These are phyloP conservation scores for Chrysomallon squamiferum DNA, from an alignment of 1,140 invertebrate species.

Conservation along the genomic window DNA sequence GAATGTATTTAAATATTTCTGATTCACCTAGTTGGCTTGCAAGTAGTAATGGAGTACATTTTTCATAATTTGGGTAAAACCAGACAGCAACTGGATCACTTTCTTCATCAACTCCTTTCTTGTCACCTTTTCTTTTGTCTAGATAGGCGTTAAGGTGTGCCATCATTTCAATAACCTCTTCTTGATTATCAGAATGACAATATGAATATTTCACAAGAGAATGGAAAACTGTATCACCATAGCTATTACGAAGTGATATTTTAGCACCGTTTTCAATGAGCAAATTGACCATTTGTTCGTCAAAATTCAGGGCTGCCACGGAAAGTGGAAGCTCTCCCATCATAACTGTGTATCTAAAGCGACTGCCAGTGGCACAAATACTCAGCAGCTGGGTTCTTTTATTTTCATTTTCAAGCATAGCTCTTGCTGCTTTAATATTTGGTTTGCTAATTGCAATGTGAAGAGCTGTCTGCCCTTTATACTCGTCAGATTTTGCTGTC, in stretches of 20 bases:
- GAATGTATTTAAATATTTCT: background rate
- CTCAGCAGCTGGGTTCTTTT: slow-evolving; percentile 18
- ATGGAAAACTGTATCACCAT: slow-evolving; percentile 40
- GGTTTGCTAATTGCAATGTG: slow-evolving; percentile 42
- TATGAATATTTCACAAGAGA: slow-evolving; percentile 35
- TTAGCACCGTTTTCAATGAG: slow-evolving; percentile 25
- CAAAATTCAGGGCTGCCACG: slow-evolving; percentile 37
- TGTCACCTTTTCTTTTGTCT: background rate
- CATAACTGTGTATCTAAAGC: slow-evolving; percentile 44
- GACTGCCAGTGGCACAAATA: slow-evolving; percentile 25
- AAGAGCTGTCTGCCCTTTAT: slow-evolving; percentile 38
- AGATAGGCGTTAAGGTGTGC: slow-evolving; percentile 11
- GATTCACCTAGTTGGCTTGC: background rate
- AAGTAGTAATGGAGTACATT: background rate
- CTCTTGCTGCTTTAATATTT: slow-evolving; percentile 21
- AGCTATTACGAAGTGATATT: slow-evolving; percentile 16
- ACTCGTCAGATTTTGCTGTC: slow-evolving; percentile 17
- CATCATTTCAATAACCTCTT: slow-evolving; percentile 27
- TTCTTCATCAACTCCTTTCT: slow-evolving; percentile 1
- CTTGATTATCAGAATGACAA: slow-evolving; percentile 35
- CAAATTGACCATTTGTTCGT: slow-evolving; percentile 25
- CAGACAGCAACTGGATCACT: background rate
- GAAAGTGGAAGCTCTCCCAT: slow-evolving; percentile 43
- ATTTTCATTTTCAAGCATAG: background rate
- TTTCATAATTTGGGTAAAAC: background rate